Evolutionary conservation across 1,140 invertebrate genomes (phyloP).

Genomic region (Pissodes strobi): DNA sequence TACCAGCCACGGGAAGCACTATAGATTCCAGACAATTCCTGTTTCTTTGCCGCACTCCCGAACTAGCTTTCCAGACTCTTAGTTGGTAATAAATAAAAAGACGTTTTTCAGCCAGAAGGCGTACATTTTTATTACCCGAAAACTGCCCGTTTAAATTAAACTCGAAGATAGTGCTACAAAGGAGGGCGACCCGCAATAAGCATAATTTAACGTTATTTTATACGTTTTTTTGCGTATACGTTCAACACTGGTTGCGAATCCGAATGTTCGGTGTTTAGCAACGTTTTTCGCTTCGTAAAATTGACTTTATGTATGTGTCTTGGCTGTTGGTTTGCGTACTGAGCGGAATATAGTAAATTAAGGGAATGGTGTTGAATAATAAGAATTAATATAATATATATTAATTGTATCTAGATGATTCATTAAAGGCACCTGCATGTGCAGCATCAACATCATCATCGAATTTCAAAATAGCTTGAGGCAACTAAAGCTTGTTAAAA

Average conservation of each 20-base stretch:
- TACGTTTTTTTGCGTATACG: conserved; percentile 26
- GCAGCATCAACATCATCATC: too few species aligned
- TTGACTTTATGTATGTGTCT: too few species aligned
- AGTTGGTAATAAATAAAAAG: conserved; percentile 56
- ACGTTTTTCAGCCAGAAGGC: conserved; percentile 57
- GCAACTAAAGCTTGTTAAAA: too few species aligned
- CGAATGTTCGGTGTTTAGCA: conserved; percentile 3
- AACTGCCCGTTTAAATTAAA: conserved; percentile 58
- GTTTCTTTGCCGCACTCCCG: conserved; percentile 29
- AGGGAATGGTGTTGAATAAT: too few species aligned
- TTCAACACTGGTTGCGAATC: conserved; percentile 42
- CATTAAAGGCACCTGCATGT: too few species aligned
- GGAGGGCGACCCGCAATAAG: conserved; percentile 46
- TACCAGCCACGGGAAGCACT: too few species aligned
- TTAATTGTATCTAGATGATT: too few species aligned
- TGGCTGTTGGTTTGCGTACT: too few species aligned
- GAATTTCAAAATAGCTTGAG: too few species aligned
- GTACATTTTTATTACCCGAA: conserved; percentile 58
- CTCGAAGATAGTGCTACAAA: conserved; percentile 53
- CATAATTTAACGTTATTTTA: conserved; percentile 45
- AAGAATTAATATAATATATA: too few species aligned
- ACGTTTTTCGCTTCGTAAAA: conserved; percentile 13
- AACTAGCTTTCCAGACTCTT: conserved; percentile 24
- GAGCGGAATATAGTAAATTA: too few species aligned
- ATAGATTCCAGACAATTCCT: too few species aligned